Evolutionary conservation across 2,888 invertebrate genomes (phyloP).

Genomic region (Panopea generosa): DNA sequence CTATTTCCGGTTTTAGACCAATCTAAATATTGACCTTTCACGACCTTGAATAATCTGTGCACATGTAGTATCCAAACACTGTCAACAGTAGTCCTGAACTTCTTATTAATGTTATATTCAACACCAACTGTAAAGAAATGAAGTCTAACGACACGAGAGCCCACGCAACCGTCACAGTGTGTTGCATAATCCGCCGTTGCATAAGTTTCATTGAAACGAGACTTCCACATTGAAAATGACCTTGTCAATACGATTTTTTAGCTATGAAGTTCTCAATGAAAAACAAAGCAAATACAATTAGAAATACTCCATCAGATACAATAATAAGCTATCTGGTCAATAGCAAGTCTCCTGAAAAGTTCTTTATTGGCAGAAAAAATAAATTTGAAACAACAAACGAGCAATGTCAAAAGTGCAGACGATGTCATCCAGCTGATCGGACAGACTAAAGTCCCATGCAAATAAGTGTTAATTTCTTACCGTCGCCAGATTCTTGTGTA

Average conservation of each 20-base stretch:
- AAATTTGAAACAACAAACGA: no score
- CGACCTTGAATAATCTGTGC: slow-evolving; percentile 39
- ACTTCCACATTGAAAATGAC: slow-evolving; percentile 46
- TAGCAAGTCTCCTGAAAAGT: no score
- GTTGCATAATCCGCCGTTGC: slow-evolving; percentile 16
- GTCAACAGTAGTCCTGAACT: background rate
- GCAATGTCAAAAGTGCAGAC: background rate
- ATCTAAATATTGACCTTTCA: slow-evolving; percentile 48
- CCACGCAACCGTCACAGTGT: background rate
- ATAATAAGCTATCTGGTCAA: no score
- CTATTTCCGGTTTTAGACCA: no score
- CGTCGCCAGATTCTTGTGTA: slow-evolving; percentile 15
- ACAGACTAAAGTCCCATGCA: background rate
- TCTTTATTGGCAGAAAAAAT: no score
- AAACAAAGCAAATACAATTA: no score
- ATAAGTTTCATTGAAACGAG: slow-evolving; percentile 9
- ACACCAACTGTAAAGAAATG: background rate
- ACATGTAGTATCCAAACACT: background rate
- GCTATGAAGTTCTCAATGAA: background rate
- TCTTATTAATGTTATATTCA: no score
- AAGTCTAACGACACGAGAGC: background rate
- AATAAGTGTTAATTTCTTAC: slow-evolving; percentile 18
- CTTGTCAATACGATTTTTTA: slow-evolving; percentile 32
- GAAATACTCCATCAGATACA: no score
- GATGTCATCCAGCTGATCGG: slow-evolving; percentile 3